These are phyloP conservation scores for Aphidoletes aphidimyza DNA, from an alignment of 2,888 invertebrate genomes.

Conservation along the genomic window DNA sequence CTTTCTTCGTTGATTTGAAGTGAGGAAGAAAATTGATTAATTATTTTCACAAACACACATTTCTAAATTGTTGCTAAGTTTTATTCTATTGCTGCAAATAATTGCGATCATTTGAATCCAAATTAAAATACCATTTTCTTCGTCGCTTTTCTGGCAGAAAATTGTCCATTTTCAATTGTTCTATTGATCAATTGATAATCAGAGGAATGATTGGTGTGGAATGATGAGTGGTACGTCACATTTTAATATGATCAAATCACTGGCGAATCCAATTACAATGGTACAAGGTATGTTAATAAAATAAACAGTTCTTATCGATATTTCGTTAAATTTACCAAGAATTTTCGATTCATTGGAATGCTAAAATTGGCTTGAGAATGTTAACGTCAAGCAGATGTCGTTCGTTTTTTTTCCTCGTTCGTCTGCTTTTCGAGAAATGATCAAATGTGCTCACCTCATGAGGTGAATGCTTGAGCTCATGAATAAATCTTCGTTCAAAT, in stretches of 20 bases:
- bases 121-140: too few species aligned
- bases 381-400: not conserved
- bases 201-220: not conserved
- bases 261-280: conserved; percentile 18
- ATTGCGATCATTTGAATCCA: too few species aligned
- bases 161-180: too few species aligned
- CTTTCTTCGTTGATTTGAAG: not conserved
- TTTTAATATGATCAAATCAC: not conserved
- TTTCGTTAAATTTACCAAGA: conserved; percentile 7
- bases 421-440: not conserved
- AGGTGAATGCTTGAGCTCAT: not conserved
- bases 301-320: conserved; percentile 38
- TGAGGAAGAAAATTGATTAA: too few species aligned
- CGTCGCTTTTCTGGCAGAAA: too few species aligned
- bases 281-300: conserved; percentile 37
- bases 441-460: too few species aligned
- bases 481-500: conserved; percentile 25
- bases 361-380: not conserved
- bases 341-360: conserved; percentile 8
- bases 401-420: not conserved
- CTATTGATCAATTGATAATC: not conserved
- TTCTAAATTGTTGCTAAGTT: too few species aligned
- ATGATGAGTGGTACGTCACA: not conserved
- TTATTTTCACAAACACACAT: too few species aligned
- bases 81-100: too few species aligned